These are phyloP conservation scores for Volucella inflata DNA, from an alignment of 2,888 invertebrate species.

Conservation along the genomic window DNA sequence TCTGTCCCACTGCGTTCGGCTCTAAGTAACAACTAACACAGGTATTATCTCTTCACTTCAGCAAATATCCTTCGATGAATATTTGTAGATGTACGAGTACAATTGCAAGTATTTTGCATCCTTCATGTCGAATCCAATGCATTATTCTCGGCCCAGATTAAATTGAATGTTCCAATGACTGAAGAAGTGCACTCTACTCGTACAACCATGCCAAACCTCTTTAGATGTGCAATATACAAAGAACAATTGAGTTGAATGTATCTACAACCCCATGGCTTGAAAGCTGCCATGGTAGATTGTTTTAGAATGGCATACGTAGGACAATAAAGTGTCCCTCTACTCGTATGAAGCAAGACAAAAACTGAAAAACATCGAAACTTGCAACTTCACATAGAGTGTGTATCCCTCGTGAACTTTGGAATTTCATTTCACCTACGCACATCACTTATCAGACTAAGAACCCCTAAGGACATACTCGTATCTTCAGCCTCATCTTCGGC, in stretches of 20 bases:
- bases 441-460: conserved; percentile 18
- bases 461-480: conserved; percentile 31
- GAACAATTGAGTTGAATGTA: background rate
- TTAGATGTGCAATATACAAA: too few species aligned
- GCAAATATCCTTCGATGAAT: background rate
- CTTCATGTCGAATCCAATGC: background rate
- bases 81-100: background rate
- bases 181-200: conserved; percentile 22
- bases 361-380: background rate
- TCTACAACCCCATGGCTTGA: conserved; percentile 14
- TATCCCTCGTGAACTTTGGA: conserved; percentile 2
- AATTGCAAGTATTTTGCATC: conserved; percentile 11
- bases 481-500: background rate
- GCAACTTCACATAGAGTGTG: conserved; percentile 1
- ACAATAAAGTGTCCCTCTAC: background rate
- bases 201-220: background rate
- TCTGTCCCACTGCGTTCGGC: too few species aligned
- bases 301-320: background rate
- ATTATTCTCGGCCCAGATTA: conserved; percentile 21
- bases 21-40: too few species aligned
- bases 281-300: background rate
- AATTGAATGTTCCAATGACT: conserved; percentile 19
- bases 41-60: too few species aligned
- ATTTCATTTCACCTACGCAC: conserved; percentile 34
- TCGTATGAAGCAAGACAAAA: too few species aligned